Conservation (phyloP, 2,113 vertebrate genomes). For the Struthio camelus region DNA sequence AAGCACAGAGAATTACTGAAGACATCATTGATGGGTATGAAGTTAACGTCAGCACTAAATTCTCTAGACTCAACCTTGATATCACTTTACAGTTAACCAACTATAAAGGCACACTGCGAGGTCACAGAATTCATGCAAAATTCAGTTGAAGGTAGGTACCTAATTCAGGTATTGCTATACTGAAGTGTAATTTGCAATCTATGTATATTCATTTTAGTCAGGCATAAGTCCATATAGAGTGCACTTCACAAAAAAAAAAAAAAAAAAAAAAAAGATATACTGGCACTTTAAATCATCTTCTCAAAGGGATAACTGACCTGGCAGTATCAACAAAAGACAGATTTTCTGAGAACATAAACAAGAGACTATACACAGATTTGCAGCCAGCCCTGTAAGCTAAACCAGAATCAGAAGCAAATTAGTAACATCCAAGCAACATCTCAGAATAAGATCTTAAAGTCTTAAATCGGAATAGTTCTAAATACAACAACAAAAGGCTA, state of each 20-base stretch:
- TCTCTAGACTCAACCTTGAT: conserved; percentile 13
- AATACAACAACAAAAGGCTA: background rate
- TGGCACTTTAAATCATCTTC: conserved; percentile 16
- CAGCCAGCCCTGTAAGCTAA: background rate
- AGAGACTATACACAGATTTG: background rate
- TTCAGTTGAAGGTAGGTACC: conserved; percentile 32
- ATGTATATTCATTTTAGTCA: conserved; percentile 28
- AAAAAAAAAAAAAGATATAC: conserved; percentile 8
- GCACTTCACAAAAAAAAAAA: background rate
- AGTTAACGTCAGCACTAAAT: background rate
- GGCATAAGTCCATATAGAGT: background rate
- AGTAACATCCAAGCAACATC: background rate
- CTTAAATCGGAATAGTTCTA: background rate
- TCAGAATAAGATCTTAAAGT: background rate
- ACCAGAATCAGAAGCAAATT: background rate
- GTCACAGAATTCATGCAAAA: conserved; percentile 19
- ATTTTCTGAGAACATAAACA: background rate
- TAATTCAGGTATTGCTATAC: conserved; percentile 9
- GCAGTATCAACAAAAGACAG: background rate
- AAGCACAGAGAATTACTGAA: background rate
- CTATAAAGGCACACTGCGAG: conserved; percentile 9
- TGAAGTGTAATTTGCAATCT: background rate
- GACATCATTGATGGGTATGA: background rate
- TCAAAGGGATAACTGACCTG: background rate
- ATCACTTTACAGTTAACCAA: conserved; percentile 8